These are phyloP conservation scores for Pelodiscus sinensis DNA, from an alignment of 2,113 vertebrate genomes.

Conservation along the genomic window DNA sequence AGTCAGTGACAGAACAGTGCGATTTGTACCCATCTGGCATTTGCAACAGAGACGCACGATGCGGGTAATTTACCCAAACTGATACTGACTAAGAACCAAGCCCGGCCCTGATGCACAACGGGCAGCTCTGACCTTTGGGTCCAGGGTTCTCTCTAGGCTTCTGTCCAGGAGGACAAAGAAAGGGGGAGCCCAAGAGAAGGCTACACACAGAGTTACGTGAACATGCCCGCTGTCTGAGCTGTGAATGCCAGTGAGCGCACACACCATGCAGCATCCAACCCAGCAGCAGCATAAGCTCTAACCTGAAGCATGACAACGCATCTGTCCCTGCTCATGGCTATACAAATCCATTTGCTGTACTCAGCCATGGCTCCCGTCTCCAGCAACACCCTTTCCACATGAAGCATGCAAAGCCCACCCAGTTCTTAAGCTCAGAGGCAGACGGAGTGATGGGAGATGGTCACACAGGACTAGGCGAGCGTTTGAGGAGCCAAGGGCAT, in stretches of 20 bases:
- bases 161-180: too few species aligned
- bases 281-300: not conserved
- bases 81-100: not conserved
- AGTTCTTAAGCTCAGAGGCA: not conserved
- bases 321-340: not conserved
- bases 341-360: not conserved
- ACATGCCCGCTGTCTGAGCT: too few species aligned
- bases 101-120: not conserved
- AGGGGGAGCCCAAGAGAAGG: too few species aligned
- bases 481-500: not conserved
- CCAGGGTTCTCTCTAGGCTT: too few species aligned
- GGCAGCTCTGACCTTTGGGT: too few species aligned
- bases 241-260: not conserved
- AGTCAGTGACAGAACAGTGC: not conserved
- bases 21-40: not conserved
- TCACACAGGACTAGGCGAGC: not conserved
- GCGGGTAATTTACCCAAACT: not conserved
- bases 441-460: not conserved
- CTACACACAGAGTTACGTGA: too few species aligned
- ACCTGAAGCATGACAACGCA: fast-evolving
- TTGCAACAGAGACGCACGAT: not conserved
- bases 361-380: not conserved
- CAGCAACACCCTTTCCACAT: not conserved
- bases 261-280: not conserved
- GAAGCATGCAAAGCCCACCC: not conserved